These are phyloP conservation scores for Dolichopus griseipennis DNA, from an alignment of 2,888 invertebrate genomes.

Conservation along the genomic window DNA sequence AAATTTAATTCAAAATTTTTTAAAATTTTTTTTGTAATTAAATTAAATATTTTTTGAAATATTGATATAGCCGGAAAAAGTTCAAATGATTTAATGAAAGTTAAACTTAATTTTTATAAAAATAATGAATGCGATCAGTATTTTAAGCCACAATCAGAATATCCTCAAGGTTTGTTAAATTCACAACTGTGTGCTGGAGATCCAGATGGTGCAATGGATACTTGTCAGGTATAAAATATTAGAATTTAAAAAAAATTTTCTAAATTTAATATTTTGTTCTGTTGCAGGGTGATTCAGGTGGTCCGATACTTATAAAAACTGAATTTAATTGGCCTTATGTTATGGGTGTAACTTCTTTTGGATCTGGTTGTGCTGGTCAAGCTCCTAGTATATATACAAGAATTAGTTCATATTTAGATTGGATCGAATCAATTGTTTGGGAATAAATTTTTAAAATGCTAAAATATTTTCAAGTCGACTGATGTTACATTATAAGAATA, in stretches of 20 bases:
- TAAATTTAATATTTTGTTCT: not conserved
- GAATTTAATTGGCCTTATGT: conserved; percentile 18
- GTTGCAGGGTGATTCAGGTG: conserved; percentile 25
- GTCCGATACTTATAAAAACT: conserved; percentile 18
- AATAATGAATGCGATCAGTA: not conserved
- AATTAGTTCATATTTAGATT: conserved; percentile 26
- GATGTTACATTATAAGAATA: too few species aligned
- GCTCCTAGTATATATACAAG: conserved; percentile 29
- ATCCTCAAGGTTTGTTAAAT: conserved; percentile 26
- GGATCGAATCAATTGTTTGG: conserved; percentile 28
- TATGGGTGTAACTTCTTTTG: conserved; percentile 29
- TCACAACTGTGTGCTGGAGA: conserved; percentile 35
- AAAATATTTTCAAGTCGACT: too few species aligned
- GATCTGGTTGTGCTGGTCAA: conserved; percentile 25
- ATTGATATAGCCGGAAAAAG: not conserved
- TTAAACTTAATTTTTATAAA: not conserved
- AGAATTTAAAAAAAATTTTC: not conserved
- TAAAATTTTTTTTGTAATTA: not conserved
- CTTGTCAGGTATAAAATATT: conserved; percentile 26
- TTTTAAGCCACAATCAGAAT: conserved; percentile 8
- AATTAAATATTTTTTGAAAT: not conserved
- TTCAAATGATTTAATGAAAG: conserved; percentile 5
- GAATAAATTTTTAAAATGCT: not conserved
- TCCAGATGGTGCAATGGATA: conserved; percentile 26
- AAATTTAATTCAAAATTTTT: too few species aligned